phyloP scores from a whole-genome alignment of 2,113 vertebrate genomes.

The Actinemys pallida region DNA sequence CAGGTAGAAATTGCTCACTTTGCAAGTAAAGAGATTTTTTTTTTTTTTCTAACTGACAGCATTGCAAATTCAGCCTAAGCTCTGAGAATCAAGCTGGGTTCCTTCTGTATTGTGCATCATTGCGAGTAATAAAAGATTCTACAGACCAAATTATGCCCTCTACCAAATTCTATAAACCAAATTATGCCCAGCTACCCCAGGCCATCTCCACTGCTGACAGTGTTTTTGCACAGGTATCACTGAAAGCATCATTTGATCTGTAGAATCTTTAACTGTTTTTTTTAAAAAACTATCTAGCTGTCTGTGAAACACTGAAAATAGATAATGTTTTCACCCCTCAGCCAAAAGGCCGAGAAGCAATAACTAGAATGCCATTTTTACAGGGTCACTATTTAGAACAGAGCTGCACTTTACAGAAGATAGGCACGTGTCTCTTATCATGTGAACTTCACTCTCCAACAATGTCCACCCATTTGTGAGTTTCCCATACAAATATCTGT shows the following conservation, averaged over 20 bases:
- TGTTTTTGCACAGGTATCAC: neutral
- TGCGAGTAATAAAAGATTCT: neutral
- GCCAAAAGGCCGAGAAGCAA: too few relatives aligned
- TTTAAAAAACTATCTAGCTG: neutral
- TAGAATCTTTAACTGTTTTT: neutral
- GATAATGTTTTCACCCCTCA: neutral
- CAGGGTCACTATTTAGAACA: neutral
- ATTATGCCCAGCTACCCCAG: neutral
- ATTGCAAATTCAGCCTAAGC: neutral
- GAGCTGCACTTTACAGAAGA: neutral
- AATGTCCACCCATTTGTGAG: neutral
- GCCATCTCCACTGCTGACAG: neutral
- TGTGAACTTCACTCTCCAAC: neutral
- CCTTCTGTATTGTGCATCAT: neutral
- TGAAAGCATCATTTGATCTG: neutral
- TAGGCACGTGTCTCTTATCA: fast-evolving
- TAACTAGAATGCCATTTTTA: neutral
- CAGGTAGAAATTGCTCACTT: neutral
- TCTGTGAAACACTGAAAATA: neutral
- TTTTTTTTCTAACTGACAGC: neutral
- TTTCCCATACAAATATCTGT: neutral
- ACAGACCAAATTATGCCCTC: neutral
- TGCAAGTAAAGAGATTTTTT: neutral
- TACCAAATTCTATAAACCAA: neutral
- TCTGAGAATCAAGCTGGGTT: neutral